Percentiles rank a stretch among this genome's conserved stretches.
These are phyloP conservation scores for Sympetrum striolatum DNA, from an alignment of 2,888 invertebrate species.

Conservation along the genomic window DNA sequence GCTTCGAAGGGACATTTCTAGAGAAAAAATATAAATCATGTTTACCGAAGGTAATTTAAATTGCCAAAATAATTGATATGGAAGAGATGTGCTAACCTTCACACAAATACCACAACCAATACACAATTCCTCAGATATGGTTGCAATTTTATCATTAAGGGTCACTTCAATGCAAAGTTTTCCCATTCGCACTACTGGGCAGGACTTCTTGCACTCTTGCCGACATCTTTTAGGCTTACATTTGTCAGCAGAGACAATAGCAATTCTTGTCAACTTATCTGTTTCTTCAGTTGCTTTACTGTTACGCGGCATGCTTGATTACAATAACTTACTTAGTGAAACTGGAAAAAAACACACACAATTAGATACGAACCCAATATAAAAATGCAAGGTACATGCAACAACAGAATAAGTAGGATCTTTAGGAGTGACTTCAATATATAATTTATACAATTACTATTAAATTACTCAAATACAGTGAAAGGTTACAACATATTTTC, in stretches of 20 bases:
- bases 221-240: conserved; percentile 99
- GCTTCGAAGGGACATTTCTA: conserved; percentile 99
- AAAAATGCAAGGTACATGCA: background rate
- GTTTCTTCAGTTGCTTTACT: conserved; percentile 81
- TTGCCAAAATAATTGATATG: conserved; percentile 11
- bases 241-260: conserved; percentile 96
- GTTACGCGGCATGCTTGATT: conserved; percentile 66
- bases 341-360: background rate
- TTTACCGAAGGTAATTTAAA: conserved; percentile 22
- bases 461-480: background rate
- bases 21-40: conserved; percentile 53
- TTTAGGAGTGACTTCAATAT: background rate
- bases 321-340: background rate
- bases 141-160: conserved; percentile 94
- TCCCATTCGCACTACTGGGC: conserved; percentile 99
- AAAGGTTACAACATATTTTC: background rate
- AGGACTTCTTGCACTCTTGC: conserved; percentile 98
- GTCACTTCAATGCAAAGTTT: conserved; percentile 98
- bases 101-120: conserved; percentile 99
- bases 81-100: conserved; percentile 70
- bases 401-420: background rate
- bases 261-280: conserved; percentile 95
- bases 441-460: too few relatives aligned
- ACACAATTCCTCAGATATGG: conserved; percentile 97
- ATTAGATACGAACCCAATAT: background rate